phyloP scores from a whole-genome alignment of 1,140 invertebrate species.

The Drosophila pseudoananassae region DNA sequence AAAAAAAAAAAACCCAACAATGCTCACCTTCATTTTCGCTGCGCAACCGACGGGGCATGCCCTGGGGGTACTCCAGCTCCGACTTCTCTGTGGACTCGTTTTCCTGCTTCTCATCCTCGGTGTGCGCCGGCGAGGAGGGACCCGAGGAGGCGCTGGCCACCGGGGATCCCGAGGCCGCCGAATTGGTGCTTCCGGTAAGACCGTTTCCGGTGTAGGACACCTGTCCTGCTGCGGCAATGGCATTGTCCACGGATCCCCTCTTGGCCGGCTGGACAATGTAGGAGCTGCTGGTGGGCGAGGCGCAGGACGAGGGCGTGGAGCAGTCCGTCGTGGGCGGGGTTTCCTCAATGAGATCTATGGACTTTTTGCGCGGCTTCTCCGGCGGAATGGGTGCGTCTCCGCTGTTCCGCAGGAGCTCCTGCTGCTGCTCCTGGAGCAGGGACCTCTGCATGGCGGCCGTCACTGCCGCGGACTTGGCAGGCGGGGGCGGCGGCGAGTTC shows the following conservation, averaged over 20 bases:
- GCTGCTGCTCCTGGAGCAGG: constrained; percentile 59
- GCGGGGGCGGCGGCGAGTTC: constrained; percentile 67
- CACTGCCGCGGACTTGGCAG: constrained; percentile 77
- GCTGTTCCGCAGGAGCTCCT: constrained; percentile 42
- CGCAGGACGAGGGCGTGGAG: constrained; percentile 56
- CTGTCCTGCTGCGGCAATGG: constrained; percentile 19
- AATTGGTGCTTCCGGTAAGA: constrained; percentile 70
- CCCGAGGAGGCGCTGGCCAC: constrained; percentile 84
- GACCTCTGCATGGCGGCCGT: constrained; percentile 73
- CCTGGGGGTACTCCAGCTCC: constrained; percentile 57
- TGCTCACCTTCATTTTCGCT: constrained; percentile 84
- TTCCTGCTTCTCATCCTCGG: constrained; percentile 86
- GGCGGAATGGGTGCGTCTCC: constrained; percentile 63
- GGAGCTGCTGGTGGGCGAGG: constrained; percentile 61
- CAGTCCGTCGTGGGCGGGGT: constrained; percentile 41
- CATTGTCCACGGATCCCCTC: constrained; percentile 62
- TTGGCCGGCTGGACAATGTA: constrained; percentile 61
- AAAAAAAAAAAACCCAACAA: too few relatives aligned
- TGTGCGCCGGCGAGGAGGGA: constrained; percentile 85
- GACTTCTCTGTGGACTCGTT: constrained; percentile 85
- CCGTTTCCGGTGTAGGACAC: constrained; percentile 35
- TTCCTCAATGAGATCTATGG: constrained; percentile 78
- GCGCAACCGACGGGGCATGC: constrained; percentile 55
- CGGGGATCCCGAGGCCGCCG: constrained; percentile 71
- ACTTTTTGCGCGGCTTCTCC: constrained; percentile 80